A percentile compares a stretch with the other conserved stretches of the same genome.
Conservation (phyloP, 2,888 invertebrate species). For the Germaria angustata region DNA sequence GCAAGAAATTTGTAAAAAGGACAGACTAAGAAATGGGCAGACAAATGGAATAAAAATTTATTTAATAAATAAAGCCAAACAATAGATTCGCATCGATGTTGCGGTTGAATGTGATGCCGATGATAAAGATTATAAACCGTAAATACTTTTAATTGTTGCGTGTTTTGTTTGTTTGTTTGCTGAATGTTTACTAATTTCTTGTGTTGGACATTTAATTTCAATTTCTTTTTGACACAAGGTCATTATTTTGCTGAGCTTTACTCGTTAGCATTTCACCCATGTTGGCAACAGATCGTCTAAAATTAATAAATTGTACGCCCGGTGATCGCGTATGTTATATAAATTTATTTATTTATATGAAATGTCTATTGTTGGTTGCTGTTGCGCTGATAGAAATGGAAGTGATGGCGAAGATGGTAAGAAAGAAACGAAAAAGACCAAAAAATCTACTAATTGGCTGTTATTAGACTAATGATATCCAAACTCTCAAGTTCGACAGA, state of each 20-base stretch:
- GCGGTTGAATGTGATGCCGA: not conserved
- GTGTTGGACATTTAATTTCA: not conserved
- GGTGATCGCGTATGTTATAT: slow-evolving; percentile 9
- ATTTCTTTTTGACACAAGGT: slow-evolving; percentile 31
- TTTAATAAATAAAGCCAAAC: not conserved
- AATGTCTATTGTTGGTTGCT: not conserved
- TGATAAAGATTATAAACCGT: not conserved
- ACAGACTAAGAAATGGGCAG: not conserved
- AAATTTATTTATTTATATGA: slow-evolving; percentile 23
- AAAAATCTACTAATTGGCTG: slow-evolving; percentile 14
- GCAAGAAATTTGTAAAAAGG: not conserved
- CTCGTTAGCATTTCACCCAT: not conserved
- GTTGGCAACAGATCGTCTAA: slow-evolving; percentile 12
- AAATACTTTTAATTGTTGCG: not conserved
- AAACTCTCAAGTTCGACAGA: too few species aligned
- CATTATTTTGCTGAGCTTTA: not conserved
- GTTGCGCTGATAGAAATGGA: not conserved
- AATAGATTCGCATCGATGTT: not conserved
- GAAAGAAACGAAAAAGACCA: slow-evolving; percentile 17
- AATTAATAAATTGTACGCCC: slow-evolving; percentile 24
- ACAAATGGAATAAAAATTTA: slow-evolving; percentile 7
- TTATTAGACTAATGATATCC: too few species aligned
- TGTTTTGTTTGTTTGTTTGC: too few species aligned
- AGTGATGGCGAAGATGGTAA: not conserved
- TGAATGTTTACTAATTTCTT: too few species aligned